phyloP scores from a whole-genome alignment of 2,113 vertebrate species.

The Leucopsar rothschildi region DNA sequence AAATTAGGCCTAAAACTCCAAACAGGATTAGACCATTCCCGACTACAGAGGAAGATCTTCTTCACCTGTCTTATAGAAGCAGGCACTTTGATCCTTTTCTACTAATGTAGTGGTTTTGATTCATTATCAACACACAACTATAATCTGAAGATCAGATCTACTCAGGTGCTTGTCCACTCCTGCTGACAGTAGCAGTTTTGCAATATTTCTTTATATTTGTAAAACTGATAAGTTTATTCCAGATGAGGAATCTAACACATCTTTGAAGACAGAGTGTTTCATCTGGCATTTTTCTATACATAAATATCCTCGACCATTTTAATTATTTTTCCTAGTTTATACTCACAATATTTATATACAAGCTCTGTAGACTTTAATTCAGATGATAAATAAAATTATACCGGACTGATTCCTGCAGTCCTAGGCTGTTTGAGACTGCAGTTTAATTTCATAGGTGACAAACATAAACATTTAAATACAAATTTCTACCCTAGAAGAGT shows the following conservation, averaged over 20 bases:
- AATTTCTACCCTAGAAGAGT: neutral
- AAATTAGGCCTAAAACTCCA: neutral
- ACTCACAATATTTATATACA: neutral
- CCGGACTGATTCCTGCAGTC: neutral
- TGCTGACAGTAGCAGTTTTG: neutral
- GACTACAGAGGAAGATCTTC: neutral
- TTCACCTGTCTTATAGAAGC: neutral
- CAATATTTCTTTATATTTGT: neutral
- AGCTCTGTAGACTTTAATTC: neutral
- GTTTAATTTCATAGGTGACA: neutral
- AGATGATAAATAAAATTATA: neutral
- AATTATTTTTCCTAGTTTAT: neutral
- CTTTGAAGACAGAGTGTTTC: neutral
- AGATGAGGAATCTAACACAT: neutral
- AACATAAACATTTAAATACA: neutral
- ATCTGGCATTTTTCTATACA: neutral
- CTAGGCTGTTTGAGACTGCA: neutral
- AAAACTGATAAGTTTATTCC: neutral
- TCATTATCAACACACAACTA: neutral
- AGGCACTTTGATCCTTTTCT: neutral
- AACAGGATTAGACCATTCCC: neutral
- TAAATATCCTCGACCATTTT: neutral
- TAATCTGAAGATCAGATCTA: neutral
- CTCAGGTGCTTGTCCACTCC: neutral
- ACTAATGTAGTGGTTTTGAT: neutral